Percentiles rank a stretch among this genome's conserved stretches.
Evolutionary conservation across 2,797 vertebrate species (phyloP).

Genomic region (Pelobates cultripes): DNA sequence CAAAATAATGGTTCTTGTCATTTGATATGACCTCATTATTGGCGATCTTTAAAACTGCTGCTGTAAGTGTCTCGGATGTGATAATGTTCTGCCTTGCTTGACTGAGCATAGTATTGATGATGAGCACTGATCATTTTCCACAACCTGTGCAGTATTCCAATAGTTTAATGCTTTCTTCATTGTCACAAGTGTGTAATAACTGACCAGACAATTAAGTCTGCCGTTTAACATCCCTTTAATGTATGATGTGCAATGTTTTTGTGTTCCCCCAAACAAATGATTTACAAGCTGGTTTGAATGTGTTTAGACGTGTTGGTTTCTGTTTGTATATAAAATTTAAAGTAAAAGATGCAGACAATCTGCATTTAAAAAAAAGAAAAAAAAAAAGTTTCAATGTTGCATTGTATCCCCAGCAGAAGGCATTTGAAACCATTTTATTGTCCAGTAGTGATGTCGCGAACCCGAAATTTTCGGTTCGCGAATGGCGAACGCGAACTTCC

Average conservation of each 20-base stretch:
- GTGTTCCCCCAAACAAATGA: not conserved
- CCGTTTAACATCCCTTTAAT: conserved; percentile 31
- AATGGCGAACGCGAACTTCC: no score
- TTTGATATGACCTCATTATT: conserved; percentile 58
- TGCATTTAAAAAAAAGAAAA: no score
- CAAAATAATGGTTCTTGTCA: conserved; percentile 63
- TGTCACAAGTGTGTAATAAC: conserved; percentile 30
- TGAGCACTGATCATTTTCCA: conserved; percentile 59
- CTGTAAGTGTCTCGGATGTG: conserved; percentile 56
- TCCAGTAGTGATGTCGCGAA: no score
- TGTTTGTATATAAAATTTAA: no score
- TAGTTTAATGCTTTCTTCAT: conserved; percentile 48
- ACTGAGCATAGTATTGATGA: conserved; percentile 64
- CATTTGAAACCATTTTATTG: no score
- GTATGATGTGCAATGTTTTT: conserved; percentile 19
- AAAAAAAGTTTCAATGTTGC: no score
- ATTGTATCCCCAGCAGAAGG: no score
- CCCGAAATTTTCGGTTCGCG: no score
- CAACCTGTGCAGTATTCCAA: conserved; percentile 57
- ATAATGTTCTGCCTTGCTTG: conserved; percentile 62
- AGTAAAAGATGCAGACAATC: no score
- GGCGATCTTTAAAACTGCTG: conserved; percentile 62
- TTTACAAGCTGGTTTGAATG: not conserved
- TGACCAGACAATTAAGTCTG: conserved; percentile 29
- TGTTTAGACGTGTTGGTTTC: not conserved